These are phyloP conservation scores for Benitochromis conjunctus DNA, from an alignment of 2,113 vertebrate genomes.

Conservation along the genomic window DNA sequence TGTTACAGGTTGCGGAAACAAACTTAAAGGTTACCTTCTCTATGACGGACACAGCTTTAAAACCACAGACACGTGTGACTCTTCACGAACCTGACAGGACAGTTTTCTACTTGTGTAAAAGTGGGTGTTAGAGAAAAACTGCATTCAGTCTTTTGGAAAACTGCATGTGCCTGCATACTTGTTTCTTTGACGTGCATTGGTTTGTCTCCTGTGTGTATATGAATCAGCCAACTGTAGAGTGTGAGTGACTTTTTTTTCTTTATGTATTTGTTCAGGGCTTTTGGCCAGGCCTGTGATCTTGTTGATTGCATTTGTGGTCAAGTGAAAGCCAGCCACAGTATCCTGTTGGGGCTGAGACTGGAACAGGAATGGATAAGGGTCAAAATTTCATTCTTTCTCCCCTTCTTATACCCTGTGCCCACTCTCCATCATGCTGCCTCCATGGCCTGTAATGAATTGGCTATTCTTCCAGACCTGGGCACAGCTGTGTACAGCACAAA, in stretches of 20 bases:
- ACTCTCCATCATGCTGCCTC: not conserved
- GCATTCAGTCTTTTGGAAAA: not conserved
- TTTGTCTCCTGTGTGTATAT: not conserved
- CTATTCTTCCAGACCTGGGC: conserved; percentile 49
- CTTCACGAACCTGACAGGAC: not conserved
- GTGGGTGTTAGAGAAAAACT: not conserved
- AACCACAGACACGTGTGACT: conserved; percentile 6
- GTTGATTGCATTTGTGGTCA: conserved; percentile 35
- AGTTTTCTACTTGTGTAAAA: not conserved
- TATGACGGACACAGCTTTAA: not conserved
- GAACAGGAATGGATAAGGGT: conserved; percentile 30
- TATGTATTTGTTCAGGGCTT: not conserved
- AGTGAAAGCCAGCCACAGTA: conserved; percentile 32
- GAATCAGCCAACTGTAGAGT: not conserved
- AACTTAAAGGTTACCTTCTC: not conserved
- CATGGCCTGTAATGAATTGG: conserved; percentile 59
- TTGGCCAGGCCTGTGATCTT: conserved; percentile 9
- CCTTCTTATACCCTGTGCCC: not conserved
- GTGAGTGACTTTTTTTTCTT: not conserved
- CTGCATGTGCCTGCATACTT: not conserved
- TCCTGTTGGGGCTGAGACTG: conserved; percentile 13
- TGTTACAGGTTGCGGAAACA: not conserved
- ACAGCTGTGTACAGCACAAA: conserved; percentile 58
- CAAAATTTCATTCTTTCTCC: conserved; percentile 20
- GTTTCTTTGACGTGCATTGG: not conserved